Conservation (phyloP, 2,888 invertebrate species). For the Keiferia lycopersicella region DNA sequence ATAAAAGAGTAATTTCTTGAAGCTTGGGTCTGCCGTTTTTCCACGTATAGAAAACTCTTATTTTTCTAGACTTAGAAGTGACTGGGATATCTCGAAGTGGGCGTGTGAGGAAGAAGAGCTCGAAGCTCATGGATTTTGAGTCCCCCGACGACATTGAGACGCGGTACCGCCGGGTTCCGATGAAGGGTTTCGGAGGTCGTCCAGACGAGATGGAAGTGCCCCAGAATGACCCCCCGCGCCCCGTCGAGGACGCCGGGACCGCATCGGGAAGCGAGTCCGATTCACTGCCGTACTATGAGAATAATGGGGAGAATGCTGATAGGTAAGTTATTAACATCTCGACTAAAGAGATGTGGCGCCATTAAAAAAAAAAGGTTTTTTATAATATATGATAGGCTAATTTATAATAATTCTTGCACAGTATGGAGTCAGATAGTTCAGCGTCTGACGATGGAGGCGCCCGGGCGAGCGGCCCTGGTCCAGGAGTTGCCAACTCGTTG, state of each 20-base stretch:
- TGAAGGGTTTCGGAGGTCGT: slow-evolving; percentile 52
- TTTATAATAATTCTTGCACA: too few relatives aligned
- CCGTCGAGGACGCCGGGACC: slow-evolving; percentile 56
- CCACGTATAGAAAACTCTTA: background rate
- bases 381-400: too few relatives aligned
- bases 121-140: slow-evolving; percentile 96
- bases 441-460: slow-evolving; percentile 73
- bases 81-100: slow-evolving; percentile 95
- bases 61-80: slow-evolving; percentile 85
- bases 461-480: slow-evolving; percentile 45
- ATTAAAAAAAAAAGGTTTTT: too few relatives aligned
- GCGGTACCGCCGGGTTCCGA: slow-evolving; percentile 70
- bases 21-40: background rate
- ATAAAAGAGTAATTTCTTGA: background rate
- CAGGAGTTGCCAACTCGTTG: slow-evolving; percentile 79
- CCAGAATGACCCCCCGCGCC: slow-evolving; percentile 40
- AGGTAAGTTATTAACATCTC: slow-evolving; percentile 56
- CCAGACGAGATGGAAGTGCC: slow-evolving; percentile 35
- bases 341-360: too few relatives aligned
- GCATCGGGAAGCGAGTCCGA: slow-evolving; percentile 74
- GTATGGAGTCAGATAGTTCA: slow-evolving; percentile 79
- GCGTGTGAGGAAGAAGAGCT: slow-evolving; percentile 95
- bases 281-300: slow-evolving; percentile 57
- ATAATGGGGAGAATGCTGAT: slow-evolving; percentile 68
- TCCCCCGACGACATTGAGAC: slow-evolving; percentile 93